phyloP scores from a whole-genome alignment of 2,797 vertebrate species.

The Delichon dasypus region DNA sequence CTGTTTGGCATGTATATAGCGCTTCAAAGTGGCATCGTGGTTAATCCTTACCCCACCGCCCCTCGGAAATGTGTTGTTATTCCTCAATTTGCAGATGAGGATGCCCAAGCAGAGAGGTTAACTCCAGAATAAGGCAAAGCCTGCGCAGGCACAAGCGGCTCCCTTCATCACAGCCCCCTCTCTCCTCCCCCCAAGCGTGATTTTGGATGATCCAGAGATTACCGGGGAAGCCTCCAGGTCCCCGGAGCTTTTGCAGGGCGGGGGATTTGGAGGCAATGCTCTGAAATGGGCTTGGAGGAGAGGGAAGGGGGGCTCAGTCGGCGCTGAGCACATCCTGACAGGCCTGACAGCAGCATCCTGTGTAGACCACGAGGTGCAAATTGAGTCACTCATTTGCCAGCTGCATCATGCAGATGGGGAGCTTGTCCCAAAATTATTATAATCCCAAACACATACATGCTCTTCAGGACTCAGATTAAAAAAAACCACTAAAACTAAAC shows the following conservation, averaged over 20 bases:
- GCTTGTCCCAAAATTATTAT: background rate
- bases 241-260: rapidly evolving
- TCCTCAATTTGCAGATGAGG: background rate
- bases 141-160: background rate
- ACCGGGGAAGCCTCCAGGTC: background rate
- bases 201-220: background rate
- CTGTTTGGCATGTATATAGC: background rate
- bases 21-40: background rate
- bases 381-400: background rate
- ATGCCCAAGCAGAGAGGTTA: constrained; percentile 1
- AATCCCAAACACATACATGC: background rate
- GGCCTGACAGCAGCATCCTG: background rate
- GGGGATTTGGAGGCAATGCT: background rate
- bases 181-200: rapidly evolving
- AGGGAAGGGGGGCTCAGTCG: background rate
- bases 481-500: background rate
- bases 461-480: background rate
- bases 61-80: background rate
- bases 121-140: background rate
- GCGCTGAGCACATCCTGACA: background rate
- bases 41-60: background rate
- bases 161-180: background rate
- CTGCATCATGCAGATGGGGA: background rate
- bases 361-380: background rate
- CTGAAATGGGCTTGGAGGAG: rapidly evolving